These are phyloP conservation scores for human DNA, from an alignment of 2,113 vertebrate species.

Conservation along the genomic window GRCh38 chrX:75360001-75360500, in stretches of 20 bases:
- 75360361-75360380: neutral
- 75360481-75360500: too few relatives aligned
- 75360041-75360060: neutral
- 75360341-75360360: conserved; percentile 9
- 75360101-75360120: neutral
- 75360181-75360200: neutral
- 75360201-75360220: neutral
- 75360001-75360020: neutral
- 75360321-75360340: neutral
- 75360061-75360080: neutral
- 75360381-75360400: conserved; percentile 4
- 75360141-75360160: neutral
- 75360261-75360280: neutral
- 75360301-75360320: conserved; percentile 34
- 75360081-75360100: conserved; percentile 29
- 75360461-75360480: too few relatives aligned
- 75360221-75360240: neutral
- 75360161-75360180: conserved; percentile 43
- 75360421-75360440: neutral
- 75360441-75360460: too few relatives aligned
- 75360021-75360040: neutral
- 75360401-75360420: neutral
- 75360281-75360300: neutral
- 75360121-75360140: conserved; percentile 23
- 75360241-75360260: conserved; percentile 36